These are phyloP conservation scores for Ferrisia virgata DNA, from an alignment of 2,888 invertebrate species.

Conservation along the genomic window DNA sequence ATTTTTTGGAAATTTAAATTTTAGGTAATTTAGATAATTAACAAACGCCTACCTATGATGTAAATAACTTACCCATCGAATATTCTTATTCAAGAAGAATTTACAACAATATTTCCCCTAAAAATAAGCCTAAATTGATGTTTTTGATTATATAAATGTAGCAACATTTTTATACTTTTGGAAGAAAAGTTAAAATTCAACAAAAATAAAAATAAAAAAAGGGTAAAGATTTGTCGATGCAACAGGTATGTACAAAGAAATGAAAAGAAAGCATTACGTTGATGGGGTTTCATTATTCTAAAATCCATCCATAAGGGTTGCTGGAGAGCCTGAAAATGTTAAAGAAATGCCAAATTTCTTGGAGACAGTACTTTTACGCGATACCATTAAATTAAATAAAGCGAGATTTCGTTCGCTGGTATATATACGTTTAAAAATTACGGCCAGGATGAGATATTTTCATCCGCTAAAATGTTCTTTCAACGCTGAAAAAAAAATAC, in stretches of 20 bases:
- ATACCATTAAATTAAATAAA: slow-evolving; percentile 22
- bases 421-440: neutral
- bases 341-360: slow-evolving; percentile 12
- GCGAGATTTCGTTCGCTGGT: neutral
- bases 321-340: slow-evolving; percentile 6
- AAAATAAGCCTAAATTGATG: neutral
- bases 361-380: slow-evolving; percentile 18
- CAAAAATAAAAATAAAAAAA: neutral
- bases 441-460: slow-evolving; percentile 1
- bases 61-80: too few relatives aligned
- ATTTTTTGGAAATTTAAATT: too few relatives aligned
- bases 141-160: neutral
- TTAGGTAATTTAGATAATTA: too few relatives aligned
- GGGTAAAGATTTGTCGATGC: neutral
- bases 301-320: neutral
- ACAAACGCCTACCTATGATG: too few relatives aligned
- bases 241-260: slow-evolving; percentile 1
- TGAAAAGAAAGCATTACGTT: neutral
- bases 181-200: neutral
- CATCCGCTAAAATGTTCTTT: slow-evolving; percentile 3
- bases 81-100: too few relatives aligned
- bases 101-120: too few relatives aligned
- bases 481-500: neutral
- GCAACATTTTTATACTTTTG: neutral
- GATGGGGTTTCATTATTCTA: slow-evolving; percentile 17